Evolutionary conservation across 2,797 vertebrate species (phyloP).

Genomic region (Falco biarmicus): DNA sequence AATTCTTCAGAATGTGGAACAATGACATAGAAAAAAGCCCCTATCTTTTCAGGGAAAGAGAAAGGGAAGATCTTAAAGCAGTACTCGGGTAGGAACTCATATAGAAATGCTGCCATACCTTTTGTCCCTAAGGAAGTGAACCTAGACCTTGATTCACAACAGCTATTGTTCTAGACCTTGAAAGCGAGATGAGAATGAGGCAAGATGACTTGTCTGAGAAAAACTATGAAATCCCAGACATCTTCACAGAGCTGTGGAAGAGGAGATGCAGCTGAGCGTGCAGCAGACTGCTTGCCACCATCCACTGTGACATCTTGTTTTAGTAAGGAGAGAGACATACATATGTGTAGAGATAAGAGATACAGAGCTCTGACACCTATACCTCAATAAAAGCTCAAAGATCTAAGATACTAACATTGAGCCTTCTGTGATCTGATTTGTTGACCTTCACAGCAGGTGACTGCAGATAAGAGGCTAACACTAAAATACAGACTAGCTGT

Average conservation of each 20-base stretch:
- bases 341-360: neutral
- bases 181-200: neutral
- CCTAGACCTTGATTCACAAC: neutral
- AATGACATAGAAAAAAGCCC: fast-evolving
- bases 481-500: neutral
- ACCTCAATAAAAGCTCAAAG: neutral
- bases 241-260: neutral
- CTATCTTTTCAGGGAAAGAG: neutral
- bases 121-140: neutral
- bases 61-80: neutral
- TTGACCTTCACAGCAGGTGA: neutral
- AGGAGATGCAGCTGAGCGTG: neutral
- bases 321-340: neutral
- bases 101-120: neutral
- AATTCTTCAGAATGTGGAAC: neutral
- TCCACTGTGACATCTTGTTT: neutral
- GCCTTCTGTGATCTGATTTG: neutral
- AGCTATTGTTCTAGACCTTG: neutral
- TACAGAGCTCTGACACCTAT: neutral
- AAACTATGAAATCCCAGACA: neutral
- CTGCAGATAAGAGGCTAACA: neutral
- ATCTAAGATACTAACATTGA: neutral
- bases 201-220: neutral
- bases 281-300: neutral
- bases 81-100: neutral